Evolutionary conservation across 2,113 vertebrate species (phyloP).

Genomic region (Callocephalon fimbriatum): DNA sequence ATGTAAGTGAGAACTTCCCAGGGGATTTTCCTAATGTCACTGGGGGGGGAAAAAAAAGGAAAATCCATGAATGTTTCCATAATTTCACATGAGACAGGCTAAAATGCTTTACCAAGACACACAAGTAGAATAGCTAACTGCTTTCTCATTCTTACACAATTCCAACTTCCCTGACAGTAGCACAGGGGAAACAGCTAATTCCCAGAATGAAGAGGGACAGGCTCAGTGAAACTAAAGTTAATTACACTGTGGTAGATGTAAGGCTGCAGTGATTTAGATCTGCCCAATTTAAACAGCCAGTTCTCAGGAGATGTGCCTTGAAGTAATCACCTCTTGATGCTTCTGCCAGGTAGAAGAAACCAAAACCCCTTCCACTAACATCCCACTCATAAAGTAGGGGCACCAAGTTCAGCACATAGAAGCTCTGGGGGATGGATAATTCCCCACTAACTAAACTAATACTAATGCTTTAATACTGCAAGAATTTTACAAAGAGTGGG

Average conservation of each 20-base stretch:
- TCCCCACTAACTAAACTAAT: background rate
- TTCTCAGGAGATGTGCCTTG: background rate
- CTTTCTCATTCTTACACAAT: background rate
- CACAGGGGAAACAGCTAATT: background rate
- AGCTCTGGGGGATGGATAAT: background rate
- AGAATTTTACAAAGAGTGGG: background rate
- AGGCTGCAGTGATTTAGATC: background rate
- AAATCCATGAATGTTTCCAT: background rate
- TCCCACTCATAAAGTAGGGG: background rate
- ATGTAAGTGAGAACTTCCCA: background rate
- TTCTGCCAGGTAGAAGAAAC: background rate
- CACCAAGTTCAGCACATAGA: background rate
- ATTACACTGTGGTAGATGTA: background rate
- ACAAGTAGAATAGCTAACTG: background rate
- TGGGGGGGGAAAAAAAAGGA: rapidly evolving
- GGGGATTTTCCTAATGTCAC: background rate
- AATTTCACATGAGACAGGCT: background rate
- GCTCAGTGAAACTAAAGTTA: background rate
- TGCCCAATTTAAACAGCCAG: background rate
- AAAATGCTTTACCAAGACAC: background rate
- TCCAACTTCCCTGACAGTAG: background rate
- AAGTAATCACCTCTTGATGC: background rate
- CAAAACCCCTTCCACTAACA: background rate
- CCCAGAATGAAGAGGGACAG: background rate
- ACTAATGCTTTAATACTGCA: background rate